Evolutionary conservation across 1,140 invertebrate species (phyloP), one percentile per base, ranked within the genome.

Genomic region (Aphidius ervi): DNA sequence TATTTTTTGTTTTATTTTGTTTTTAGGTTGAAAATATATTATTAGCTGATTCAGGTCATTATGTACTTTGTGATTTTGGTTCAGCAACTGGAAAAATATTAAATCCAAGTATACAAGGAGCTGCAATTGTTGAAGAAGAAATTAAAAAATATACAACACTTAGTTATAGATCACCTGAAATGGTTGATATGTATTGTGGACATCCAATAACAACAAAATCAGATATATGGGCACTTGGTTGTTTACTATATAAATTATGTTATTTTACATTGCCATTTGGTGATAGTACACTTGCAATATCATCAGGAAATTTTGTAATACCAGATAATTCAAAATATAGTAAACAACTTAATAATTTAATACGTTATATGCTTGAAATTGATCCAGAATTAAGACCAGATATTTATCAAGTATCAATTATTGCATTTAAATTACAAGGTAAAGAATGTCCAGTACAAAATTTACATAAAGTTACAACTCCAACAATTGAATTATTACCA

Each of bases 111-210:
- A 82, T 85, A 61, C 87, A 91, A 70, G 89, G 90, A 48, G 87
- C 90, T 6, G 78, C 86, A 56, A 71, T 81, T 16, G 86, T 95
- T 8, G 91, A 96, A 76, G 95, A 97, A 70, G 95, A 97, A 82
- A 93, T 97, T 64, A 90, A 94, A 77, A 91, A 92, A 72, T 97
- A 97, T 74, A 98, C 95, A 5, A 98, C 95, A 1, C 78, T 97
- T 16, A 91, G 92, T 50, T 97, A 98, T 77, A 85, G 95, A 69
- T 86, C 94, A 16, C 95, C 95, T 23, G 95, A 98, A 83, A 97
- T 98, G 95, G 87, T 98, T 40, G 94, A 98, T 80, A 83, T 98
- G 66, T 98, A 97, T 77, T 86, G 83, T 66, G 91, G 89, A 31
- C 91, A 91, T 79, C 79, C 87, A 23, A 95, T 97, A 59, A 93